Evolutionary conservation across 92 coral and sea anemone genomes (phyloP), one percentile per base, ranked within the genome.

Genomic region (Paragorgia papillata): DNA sequence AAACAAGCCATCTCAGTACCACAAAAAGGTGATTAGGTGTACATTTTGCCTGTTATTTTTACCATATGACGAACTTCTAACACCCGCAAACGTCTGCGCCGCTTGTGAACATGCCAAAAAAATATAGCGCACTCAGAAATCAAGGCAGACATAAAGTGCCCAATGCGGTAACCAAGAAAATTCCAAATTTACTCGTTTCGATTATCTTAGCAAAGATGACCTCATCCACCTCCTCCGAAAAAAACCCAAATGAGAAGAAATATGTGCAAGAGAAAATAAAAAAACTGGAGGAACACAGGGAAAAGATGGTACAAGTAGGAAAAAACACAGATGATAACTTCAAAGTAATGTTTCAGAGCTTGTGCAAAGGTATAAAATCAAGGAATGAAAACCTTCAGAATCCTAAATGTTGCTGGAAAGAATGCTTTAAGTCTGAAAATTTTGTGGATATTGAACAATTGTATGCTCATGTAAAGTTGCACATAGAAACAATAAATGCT

Each of bases 161-260:
- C n/a, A n/a, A n/a, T n/a, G n/a, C n/a, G 53, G 88, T 66, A 32
- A 31, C 7, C 49, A 66, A 43, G 8, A 82, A 41, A 40, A 41
- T 66, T 84, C 84, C 12, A 84, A 78, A 41, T 51, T 66, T 63
- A 73, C 80, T 27, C 69, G 80, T 46, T 82, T 74, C 76, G 90
- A 82, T 51, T 68, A 81, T 76, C 32, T 86, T 66, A 56, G 46
- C 5, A 86, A 82, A 62, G 29, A 75, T 12, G 12, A 37, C 5
- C 43, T 37, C 12, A 12, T 37, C 12, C 6, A 37, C 6, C 43
- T 4, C 12, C 5, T 5, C 43, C 5, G 43, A 37, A n/a, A n/a
- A n/a, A n/a, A n/a, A n/a, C n/a, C n/a, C 43, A 77, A 34, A 54
- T 57, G 68, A 64, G 86, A 69, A 57, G 18, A 18, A 82, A 86